A percentile compares a stretch with the other conserved stretches of the same genome.
Conservation (phyloP, 2,888 invertebrate species). For the Pterostichus madidus region DNA sequence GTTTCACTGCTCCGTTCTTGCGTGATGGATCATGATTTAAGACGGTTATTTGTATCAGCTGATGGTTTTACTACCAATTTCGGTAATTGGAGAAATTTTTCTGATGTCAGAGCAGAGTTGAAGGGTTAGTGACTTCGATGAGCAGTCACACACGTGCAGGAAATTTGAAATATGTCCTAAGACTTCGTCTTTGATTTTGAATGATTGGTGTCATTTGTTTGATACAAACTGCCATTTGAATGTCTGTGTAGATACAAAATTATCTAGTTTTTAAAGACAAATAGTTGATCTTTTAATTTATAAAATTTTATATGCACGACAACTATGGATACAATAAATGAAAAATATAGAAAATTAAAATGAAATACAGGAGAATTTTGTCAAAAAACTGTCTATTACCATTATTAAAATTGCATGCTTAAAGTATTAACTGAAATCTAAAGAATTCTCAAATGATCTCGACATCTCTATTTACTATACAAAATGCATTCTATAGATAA, state of each 20-base stretch:
- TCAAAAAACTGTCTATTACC: no score
- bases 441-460: no score
- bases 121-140: constrained; percentile 34
- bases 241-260: not conserved
- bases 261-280: no score
- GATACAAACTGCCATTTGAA: not conserved
- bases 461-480: no score
- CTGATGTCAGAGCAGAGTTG: constrained; percentile 7
- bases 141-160: constrained; percentile 11
- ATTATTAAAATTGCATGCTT: no score
- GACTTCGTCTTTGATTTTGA: not conserved
- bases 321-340: no score
- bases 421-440: no score
- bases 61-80: constrained; percentile 38
- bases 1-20: constrained; percentile 3
- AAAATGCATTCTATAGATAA: no score
- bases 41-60: constrained; percentile 45
- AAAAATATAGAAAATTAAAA: no score
- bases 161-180: not conserved
- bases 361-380: no score
- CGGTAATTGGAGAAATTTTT: constrained; percentile 45
- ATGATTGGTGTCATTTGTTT: constrained; percentile 22
- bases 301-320: no score
- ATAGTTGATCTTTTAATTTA: no score
- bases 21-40: constrained; percentile 43